These are phyloP conservation scores for Aphodius granarius DNA, from an alignment of 2,888 invertebrate species.

Conservation along the genomic window DNA sequence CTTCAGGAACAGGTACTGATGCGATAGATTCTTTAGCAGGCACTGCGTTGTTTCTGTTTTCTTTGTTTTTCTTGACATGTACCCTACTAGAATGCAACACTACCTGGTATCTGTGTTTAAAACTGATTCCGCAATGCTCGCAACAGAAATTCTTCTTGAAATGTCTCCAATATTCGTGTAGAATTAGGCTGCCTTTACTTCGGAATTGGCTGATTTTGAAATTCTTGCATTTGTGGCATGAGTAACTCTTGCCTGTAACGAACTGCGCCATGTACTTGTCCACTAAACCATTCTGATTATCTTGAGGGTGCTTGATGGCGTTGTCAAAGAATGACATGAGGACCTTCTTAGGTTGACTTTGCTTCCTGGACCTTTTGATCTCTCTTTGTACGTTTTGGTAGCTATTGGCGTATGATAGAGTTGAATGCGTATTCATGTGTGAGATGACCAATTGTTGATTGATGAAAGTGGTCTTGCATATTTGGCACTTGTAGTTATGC, in stretches of 20 bases:
- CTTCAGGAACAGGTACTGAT: slow-evolving; percentile 45
- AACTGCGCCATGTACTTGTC: slow-evolving; percentile 51
- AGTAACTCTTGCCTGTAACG: slow-evolving; percentile 47
- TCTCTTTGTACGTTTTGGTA: slow-evolving; percentile 41
- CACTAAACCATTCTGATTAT: slow-evolving; percentile 44
- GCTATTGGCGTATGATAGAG: slow-evolving; percentile 45
- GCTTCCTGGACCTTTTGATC: slow-evolving; percentile 54
- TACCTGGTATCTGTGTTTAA: slow-evolving; percentile 56
- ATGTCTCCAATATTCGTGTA: slow-evolving; percentile 60
- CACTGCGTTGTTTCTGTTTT: slow-evolving; percentile 42
- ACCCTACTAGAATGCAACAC: slow-evolving; percentile 55
- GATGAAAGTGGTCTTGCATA: slow-evolving; percentile 54
- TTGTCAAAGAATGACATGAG: slow-evolving; percentile 49
- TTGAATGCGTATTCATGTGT: slow-evolving; percentile 56
- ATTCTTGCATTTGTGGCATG: slow-evolving; percentile 49
- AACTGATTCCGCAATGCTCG: slow-evolving; percentile 55
- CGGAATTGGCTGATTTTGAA: slow-evolving; percentile 52
- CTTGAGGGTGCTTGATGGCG: slow-evolving; percentile 44
- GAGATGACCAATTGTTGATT: slow-evolving; percentile 55
- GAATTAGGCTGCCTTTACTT: slow-evolving; percentile 52
- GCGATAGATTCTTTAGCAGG: slow-evolving; percentile 46
- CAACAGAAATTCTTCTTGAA: slow-evolving; percentile 51
- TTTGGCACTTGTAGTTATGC: slow-evolving; percentile 53
- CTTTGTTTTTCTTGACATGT: slow-evolving; percentile 44
- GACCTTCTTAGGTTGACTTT: slow-evolving; percentile 57